Evolutionary conservation across 2,113 vertebrate species (phyloP).

Genomic region (Lagopus muta): DNA sequence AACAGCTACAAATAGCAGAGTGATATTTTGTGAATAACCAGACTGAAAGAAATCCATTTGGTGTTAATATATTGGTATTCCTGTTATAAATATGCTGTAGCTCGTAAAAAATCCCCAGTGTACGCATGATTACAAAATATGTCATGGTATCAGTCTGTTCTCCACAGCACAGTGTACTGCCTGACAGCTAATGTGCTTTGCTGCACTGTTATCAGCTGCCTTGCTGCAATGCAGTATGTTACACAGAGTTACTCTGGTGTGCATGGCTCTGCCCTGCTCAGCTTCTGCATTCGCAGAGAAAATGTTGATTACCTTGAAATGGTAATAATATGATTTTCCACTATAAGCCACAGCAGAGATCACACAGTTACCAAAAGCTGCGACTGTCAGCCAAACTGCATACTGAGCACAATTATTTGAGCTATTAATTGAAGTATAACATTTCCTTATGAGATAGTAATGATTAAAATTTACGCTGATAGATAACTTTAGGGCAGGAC

Average conservation of each 20-base stretch:
- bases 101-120: background rate
- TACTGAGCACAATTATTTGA: conserved; percentile 22
- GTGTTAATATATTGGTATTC: background rate
- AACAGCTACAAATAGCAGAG: background rate
- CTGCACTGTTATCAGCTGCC: background rate
- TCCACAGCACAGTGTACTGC: background rate
- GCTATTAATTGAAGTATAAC: conserved; percentile 65
- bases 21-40: background rate
- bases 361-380: conserved; percentile 18
- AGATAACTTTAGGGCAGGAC: conserved; percentile 25
- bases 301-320: conserved; percentile 33
- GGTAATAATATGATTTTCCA: background rate
- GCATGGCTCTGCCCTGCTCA: background rate
- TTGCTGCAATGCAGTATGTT: conserved; percentile 49
- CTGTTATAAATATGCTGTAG: background rate
- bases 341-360: background rate
- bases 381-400: conserved; percentile 11
- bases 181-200: background rate
- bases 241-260: background rate
- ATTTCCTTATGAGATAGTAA: conserved; percentile 64
- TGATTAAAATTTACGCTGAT: conserved; percentile 62
- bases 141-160: background rate
- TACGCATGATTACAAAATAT: background rate
- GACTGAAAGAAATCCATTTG: background rate
- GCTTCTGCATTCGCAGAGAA: background rate